Conservation (phyloP, 2,113 vertebrate species). For the Rhinolophus ferrumequinum region DNA sequence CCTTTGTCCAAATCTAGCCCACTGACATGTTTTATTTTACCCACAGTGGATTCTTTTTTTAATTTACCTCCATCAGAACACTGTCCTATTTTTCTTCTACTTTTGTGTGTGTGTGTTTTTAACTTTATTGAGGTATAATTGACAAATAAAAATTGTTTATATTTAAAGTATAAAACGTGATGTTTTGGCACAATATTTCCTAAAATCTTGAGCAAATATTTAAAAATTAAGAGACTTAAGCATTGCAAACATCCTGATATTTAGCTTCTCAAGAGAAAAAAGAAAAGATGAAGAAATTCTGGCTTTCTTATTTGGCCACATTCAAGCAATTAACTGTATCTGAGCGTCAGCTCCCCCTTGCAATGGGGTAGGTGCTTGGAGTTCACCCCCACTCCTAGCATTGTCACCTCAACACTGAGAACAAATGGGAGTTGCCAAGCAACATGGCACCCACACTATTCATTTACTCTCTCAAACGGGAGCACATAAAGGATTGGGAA, state of each 20-base stretch:
- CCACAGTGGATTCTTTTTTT: background rate
- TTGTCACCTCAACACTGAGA: background rate
- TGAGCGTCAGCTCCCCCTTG: too few relatives aligned
- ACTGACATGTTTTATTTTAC: background rate
- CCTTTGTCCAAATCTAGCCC: background rate
- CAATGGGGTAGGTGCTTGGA: too few relatives aligned
- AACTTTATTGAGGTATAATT: background rate
- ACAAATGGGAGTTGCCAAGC: background rate
- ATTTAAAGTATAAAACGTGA: background rate
- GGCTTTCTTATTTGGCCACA: background rate
- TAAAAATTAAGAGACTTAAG: background rate
- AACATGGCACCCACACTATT: background rate
- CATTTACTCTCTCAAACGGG: background rate
- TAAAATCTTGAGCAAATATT: conserved; percentile 10
- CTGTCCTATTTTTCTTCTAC: background rate
- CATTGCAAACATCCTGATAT: background rate
- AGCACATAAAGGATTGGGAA: background rate
- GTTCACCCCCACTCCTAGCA: background rate
- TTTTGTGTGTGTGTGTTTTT: background rate
- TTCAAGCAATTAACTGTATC: background rate
- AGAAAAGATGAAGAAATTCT: background rate
- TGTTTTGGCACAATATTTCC: background rate
- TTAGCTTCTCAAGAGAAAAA: background rate
- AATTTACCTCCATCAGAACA: background rate
- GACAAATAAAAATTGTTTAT: background rate